phyloP scores from a whole-genome alignment of 2,113 vertebrate species.

The Indicator maculatus region DNA sequence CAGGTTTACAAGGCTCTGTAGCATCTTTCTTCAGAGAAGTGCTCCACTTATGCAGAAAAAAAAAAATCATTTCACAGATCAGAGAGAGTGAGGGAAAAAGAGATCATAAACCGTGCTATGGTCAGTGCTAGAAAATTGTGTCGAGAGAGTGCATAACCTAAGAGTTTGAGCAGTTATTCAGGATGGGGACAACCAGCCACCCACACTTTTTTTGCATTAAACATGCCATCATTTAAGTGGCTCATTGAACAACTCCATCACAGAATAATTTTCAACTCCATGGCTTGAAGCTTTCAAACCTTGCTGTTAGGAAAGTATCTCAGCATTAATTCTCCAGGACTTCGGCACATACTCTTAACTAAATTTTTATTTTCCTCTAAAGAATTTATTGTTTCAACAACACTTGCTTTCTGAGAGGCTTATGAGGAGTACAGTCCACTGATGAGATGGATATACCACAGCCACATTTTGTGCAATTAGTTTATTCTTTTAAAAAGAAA shows the following conservation, averaged over 20 bases:
- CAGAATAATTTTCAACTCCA: neutral
- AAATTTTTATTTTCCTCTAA: neutral
- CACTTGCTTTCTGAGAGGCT: neutral
- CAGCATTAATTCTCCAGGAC: neutral
- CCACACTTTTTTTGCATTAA: neutral
- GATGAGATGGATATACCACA: neutral
- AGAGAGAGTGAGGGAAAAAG: neutral
- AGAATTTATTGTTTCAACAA: neutral
- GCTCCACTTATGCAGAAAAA: neutral
- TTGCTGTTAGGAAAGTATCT: neutral
- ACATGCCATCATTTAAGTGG: neutral
- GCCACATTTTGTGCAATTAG: neutral
- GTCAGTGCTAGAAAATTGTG: neutral
- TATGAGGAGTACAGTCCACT: neutral
- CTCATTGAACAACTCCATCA: neutral
- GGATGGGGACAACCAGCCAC: neutral
- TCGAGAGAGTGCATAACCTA: neutral
- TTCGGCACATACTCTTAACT: neutral
- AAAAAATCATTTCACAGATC: neutral
- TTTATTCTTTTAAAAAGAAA: neutral
- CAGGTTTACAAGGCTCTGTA: neutral
- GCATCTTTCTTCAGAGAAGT: neutral
- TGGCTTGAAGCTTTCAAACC: neutral
- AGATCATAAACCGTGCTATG: neutral
- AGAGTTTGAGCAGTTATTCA: neutral